phyloP scores from a whole-genome alignment of 2,113 vertebrate species.

The Hypomesus transpacificus region DNA sequence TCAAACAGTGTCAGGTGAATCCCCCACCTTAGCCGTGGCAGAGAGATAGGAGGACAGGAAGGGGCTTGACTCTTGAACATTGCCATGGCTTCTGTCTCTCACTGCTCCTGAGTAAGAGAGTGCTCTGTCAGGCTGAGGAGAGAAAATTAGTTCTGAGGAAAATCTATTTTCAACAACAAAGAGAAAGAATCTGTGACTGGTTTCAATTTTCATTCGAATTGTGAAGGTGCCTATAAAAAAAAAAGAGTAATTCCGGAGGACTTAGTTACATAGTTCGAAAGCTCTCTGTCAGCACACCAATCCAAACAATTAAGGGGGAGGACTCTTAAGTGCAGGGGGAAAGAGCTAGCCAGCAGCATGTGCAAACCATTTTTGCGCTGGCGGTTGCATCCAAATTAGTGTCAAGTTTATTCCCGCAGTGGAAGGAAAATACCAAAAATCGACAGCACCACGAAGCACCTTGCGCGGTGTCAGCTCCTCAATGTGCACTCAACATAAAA shows the following conservation, averaged over 20 bases:
- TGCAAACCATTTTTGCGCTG: constrained; percentile 34
- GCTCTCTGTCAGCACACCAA: constrained; percentile 12
- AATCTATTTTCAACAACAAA: constrained; percentile 22
- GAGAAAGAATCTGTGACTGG: constrained; percentile 24
- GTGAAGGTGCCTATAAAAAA: constrained; percentile 51
- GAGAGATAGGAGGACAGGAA: constrained; percentile 20
- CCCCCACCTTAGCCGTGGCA: constrained; percentile 30
- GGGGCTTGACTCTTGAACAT: constrained; percentile 31
- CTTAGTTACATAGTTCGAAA: constrained; percentile 20
- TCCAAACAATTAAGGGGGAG: constrained; percentile 15
- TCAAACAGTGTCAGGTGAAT: constrained; percentile 52
- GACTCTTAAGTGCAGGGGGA: not conserved
- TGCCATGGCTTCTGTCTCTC: constrained; percentile 33
- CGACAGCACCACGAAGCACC: constrained; percentile 31
- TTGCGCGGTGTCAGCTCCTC: not conserved
- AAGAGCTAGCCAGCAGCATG: constrained; percentile 27
- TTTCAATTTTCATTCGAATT: constrained; percentile 35
- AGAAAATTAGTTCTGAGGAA: constrained; percentile 25
- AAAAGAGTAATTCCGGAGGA: constrained; percentile 17
- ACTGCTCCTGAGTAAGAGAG: constrained; percentile 39
- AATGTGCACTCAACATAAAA: not conserved
- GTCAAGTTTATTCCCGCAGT: constrained; percentile 50
- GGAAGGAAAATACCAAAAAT: constrained; percentile 45
- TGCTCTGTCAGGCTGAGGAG: not conserved
- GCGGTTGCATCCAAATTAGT: constrained; percentile 45